Evolutionary conservation across 2,797 vertebrate species (phyloP).

Genomic region (Diplodus puntazzo): DNA sequence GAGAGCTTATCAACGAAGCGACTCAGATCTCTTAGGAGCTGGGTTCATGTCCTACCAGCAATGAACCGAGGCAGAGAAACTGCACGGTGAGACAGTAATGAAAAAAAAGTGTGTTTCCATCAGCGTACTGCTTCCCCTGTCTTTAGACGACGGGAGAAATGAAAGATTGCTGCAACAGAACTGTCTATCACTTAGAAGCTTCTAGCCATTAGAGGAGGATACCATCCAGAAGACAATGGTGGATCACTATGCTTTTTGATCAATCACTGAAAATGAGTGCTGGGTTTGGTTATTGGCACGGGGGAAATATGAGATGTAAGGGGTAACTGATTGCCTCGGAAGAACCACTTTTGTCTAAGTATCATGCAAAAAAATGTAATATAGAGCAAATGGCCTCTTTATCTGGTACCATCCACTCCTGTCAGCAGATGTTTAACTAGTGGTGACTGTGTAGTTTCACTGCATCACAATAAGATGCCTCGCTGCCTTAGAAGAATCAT

Average conservation of each 20-base stretch:
- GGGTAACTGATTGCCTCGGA: slow-evolving; percentile 19
- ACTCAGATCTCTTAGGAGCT: slow-evolving; percentile 44
- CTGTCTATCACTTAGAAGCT: slow-evolving; percentile 75
- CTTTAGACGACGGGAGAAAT: slow-evolving; percentile 63
- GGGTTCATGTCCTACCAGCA: slow-evolving; percentile 56
- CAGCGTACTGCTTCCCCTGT: slow-evolving; percentile 72
- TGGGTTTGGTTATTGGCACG: slow-evolving; percentile 60
- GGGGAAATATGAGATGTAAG: slow-evolving; percentile 41
- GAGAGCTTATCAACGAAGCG: slow-evolving; percentile 51
- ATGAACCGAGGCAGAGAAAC: slow-evolving; percentile 61
- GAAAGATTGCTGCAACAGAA: slow-evolving; percentile 69
- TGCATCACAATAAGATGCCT: background rate
- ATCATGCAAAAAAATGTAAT: slow-evolving; percentile 14
- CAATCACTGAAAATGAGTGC: slow-evolving; percentile 54
- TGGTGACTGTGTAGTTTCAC: slow-evolving; percentile 5
- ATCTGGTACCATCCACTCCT: slow-evolving; percentile 18
- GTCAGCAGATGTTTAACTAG: background rate
- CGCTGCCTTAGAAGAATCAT: background rate
- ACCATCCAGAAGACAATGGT: slow-evolving; percentile 54
- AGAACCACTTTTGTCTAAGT: slow-evolving; percentile 22
- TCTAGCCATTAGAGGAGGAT: slow-evolving; percentile 61
- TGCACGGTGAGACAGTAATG: slow-evolving; percentile 64
- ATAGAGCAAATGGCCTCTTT: slow-evolving; percentile 1
- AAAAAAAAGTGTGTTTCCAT: slow-evolving; percentile 75
- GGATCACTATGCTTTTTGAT: slow-evolving; percentile 69